These are phyloP conservation scores for Mythimna lalbum DNA, from an alignment of 2,888 invertebrate species.

Conservation along the genomic window DNA sequence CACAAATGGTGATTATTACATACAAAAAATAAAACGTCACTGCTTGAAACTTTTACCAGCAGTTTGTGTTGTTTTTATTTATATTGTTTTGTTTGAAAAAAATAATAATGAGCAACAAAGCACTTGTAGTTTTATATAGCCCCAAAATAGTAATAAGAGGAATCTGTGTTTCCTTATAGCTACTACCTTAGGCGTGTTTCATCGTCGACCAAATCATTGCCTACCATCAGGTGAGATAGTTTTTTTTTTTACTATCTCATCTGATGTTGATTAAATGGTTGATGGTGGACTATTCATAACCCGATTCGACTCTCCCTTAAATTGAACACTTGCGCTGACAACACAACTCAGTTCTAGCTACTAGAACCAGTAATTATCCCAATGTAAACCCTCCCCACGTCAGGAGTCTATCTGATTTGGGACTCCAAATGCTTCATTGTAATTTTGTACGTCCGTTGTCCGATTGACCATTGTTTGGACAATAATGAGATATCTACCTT, in stretches of 20 bases:
- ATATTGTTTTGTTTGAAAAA: neutral
- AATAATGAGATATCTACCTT: constrained; percentile 69
- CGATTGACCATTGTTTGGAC: constrained; percentile 73
- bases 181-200: no score
- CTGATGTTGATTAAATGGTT: no score
- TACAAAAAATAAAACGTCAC: neutral
- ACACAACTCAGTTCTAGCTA: neutral
- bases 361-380: constrained; percentile 37
- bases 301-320: no score
- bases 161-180: no score
- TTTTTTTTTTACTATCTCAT: no score
- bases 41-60: neutral
- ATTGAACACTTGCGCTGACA: no score
- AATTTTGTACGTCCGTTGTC: constrained; percentile 66
- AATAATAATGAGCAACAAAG: neutral
- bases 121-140: neutral
- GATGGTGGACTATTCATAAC: no score
- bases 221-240: no score
- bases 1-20: neutral
- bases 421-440: constrained; percentile 61
- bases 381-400: constrained; percentile 31
- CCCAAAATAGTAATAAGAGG: neutral
- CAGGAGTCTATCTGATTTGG: constrained; percentile 62
- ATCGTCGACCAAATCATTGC: no score
- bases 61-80: neutral